These are phyloP conservation scores for Aldrovandia affinis DNA, from an alignment of 2,797 vertebrate species.

Conservation along the genomic window DNA sequence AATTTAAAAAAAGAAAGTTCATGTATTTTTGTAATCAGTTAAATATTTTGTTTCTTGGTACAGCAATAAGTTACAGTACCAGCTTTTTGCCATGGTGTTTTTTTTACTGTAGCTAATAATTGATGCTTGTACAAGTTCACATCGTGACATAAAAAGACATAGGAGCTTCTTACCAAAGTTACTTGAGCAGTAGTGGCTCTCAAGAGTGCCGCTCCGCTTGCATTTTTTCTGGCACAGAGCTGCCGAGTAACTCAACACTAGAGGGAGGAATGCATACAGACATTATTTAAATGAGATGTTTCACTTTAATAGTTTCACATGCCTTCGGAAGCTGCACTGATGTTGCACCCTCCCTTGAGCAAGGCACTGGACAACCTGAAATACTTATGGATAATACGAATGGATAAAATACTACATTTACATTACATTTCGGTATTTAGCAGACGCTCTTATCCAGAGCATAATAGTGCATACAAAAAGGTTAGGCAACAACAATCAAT, in stretches of 20 bases:
- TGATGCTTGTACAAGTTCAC: slow-evolving; percentile 52
- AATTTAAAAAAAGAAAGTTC: slow-evolving; percentile 49
- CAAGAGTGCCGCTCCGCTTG: slow-evolving; percentile 74
- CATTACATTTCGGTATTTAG: no score
- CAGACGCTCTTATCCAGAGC: no score
- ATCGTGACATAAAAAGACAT: slow-evolving; percentile 53
- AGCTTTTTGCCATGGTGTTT: slow-evolving; percentile 40
- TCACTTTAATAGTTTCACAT: neutral
- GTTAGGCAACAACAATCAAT: no score
- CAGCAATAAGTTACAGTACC: slow-evolving; percentile 41
- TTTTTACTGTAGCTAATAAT: slow-evolving; percentile 44
- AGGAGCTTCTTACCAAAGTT: slow-evolving; percentile 78
- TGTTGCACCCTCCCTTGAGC: neutral
- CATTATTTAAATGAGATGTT: neutral
- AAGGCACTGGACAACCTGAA: neutral
- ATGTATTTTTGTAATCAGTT: slow-evolving; percentile 50
- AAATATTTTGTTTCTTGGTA: slow-evolving; percentile 44
- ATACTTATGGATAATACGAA: no score
- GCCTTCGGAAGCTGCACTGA: no score
- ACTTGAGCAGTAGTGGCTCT: slow-evolving; percentile 83
- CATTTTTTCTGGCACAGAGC: slow-evolving; percentile 81
- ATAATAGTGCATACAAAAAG: no score
- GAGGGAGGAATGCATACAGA: slow-evolving; percentile 10
- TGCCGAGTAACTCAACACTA: slow-evolving; percentile 75
- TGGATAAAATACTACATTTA: no score